A percentile compares a stretch with the other conserved stretches of the same genome.
Conservation (phyloP, 2,888 invertebrate species). For the Morpho deidamia region DNA sequence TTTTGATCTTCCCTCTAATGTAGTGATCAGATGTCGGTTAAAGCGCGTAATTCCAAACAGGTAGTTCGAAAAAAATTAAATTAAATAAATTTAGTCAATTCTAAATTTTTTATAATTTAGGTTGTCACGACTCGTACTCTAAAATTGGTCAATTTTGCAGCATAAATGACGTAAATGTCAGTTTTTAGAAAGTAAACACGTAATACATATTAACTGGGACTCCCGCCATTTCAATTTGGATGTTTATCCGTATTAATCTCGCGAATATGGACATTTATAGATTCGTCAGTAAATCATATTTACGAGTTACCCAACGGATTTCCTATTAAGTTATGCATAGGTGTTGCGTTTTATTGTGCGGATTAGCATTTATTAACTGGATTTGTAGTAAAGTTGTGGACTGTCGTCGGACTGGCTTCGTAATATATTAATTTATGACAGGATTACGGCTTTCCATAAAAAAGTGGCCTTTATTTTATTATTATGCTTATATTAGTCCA, state of each 20-base stretch:
- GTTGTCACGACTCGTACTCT: too few species aligned
- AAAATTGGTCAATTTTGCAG: too few species aligned
- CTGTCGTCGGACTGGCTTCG: constrained; percentile 2
- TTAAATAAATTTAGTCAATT: too few species aligned
- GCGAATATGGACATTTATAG: constrained; percentile 23
- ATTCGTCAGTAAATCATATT: constrained; percentile 22
- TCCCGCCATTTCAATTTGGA: constrained; percentile 15
- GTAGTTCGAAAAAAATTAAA: too few species aligned
- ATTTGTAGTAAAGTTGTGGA: constrained; percentile 7
- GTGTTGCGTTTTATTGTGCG: constrained; percentile 19
- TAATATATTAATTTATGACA: constrained; percentile 8
- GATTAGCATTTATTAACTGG: constrained; percentile 24
- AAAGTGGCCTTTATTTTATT: neutral
- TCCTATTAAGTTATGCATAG: constrained; percentile 23
- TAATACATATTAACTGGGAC: constrained; percentile 1
- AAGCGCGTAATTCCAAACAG: too few species aligned
- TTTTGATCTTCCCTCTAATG: too few species aligned
- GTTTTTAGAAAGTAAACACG: too few species aligned
- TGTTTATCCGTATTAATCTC: constrained; percentile 16
- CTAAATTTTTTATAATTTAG: too few species aligned
- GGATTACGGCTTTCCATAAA: neutral
- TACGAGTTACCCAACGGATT: constrained; percentile 23
- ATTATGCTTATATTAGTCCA: neutral
- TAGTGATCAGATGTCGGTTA: too few species aligned
- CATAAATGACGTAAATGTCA: too few species aligned